Evolutionary conservation across 2,797 vertebrate species (phyloP).

Genomic region (Enteromius radiatus): DNA sequence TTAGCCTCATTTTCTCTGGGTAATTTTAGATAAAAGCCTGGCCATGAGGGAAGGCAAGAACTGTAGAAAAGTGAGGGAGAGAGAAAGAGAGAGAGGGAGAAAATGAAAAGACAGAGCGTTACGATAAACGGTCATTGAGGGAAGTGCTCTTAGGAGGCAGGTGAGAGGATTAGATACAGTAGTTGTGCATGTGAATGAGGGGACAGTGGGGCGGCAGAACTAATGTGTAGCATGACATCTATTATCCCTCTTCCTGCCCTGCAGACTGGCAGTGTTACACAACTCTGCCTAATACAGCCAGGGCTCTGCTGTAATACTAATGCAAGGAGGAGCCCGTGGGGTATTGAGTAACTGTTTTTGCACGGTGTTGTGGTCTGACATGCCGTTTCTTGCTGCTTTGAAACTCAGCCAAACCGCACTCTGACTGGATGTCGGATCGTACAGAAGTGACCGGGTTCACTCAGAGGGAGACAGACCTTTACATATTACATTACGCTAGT

Average conservation of each 20-base stretch:
- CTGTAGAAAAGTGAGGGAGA: conserved; percentile 50
- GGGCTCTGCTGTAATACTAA: conserved; percentile 25
- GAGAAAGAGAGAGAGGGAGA: conserved; percentile 34
- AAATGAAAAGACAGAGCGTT: conserved; percentile 54
- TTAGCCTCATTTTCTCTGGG: conserved; percentile 72
- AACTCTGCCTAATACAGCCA: background rate
- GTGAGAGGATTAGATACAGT: conserved; percentile 54
- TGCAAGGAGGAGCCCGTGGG: conserved; percentile 3
- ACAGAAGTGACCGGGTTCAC: conserved; percentile 23
- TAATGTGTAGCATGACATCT: conserved; percentile 54
- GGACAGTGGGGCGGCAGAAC: conserved; percentile 12
- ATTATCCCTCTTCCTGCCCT: conserved; percentile 43
- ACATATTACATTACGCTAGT: conserved; percentile 42
- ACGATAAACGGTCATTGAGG: conserved; percentile 58
- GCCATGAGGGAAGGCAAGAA: conserved; percentile 38
- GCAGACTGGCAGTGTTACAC: conserved; percentile 21
- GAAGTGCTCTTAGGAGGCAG: conserved; percentile 61
- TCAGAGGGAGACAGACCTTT: conserved; percentile 37
- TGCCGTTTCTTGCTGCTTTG: conserved; percentile 36
- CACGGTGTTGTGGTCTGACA: conserved; percentile 30
- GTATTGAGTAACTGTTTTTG: conserved; percentile 43
- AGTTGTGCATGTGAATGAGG: conserved; percentile 47
- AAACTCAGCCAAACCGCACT: conserved; percentile 39
- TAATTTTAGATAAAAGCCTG: conserved; percentile 68
- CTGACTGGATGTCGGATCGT: conserved; percentile 35